Conservation (phyloP, 1,140 invertebrate genomes). For the Sycobia sp. region DNA sequence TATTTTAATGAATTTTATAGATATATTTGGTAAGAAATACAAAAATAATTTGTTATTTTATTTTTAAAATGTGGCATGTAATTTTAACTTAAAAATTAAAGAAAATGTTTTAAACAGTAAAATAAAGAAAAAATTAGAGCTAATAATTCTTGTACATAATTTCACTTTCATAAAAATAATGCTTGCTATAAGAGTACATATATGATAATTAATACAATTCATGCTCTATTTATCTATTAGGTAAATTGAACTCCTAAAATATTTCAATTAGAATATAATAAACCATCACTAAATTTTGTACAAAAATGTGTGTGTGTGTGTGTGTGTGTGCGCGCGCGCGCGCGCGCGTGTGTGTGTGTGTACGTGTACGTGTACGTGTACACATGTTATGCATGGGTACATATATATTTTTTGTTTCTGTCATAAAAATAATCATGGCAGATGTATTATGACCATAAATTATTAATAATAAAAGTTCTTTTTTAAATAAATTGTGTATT, state of each 20-base stretch:
- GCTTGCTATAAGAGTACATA: not conserved
- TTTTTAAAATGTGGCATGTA: no score
- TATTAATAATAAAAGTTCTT: not conserved
- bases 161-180: conserved; percentile 10
- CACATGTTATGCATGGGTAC: no score
- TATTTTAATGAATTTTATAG: conserved; percentile 28
- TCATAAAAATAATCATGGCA: no score
- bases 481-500: not conserved
- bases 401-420: no score
- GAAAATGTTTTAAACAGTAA: conserved; percentile 5
- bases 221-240: conserved; percentile 3
- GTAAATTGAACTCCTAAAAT: not conserved
- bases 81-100: conserved; percentile 10
- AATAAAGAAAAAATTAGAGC: not conserved
- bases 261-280: conserved; percentile 15
- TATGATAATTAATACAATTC: not conserved
- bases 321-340: no score
- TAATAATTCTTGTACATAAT: conserved; percentile 23
- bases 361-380: no score
- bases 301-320: no score
- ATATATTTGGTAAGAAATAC: conserved; percentile 14
- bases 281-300: conserved; percentile 25
- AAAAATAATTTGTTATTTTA: no score
- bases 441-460: no score
- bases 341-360: no score